A percentile compares a stretch with the other conserved stretches of the same genome.
Evolutionary conservation across 2,888 invertebrate species (phyloP).

Genomic region (Synergus laeviventris): DNA sequence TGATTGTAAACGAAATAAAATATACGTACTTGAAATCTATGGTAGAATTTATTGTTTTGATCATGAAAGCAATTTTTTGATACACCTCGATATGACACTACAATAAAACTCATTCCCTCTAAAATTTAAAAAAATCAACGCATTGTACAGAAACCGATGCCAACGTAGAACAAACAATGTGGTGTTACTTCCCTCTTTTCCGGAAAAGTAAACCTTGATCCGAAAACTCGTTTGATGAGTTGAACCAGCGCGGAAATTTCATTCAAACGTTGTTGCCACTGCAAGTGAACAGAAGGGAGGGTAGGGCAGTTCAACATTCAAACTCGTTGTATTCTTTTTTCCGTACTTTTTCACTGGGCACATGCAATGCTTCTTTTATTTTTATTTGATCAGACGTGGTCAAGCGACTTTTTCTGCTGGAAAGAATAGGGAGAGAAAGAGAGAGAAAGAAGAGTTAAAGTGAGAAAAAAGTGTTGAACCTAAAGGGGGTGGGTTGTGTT

Average conservation of each 20-base stretch:
- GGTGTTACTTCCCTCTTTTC: conserved; percentile 23
- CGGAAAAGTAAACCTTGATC: conserved; percentile 21
- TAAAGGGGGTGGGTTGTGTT: conserved; percentile 40
- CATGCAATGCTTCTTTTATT: conserved; percentile 18
- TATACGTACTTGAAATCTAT: too few species aligned
- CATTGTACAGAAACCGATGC: neutral
- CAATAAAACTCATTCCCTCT: neutral
- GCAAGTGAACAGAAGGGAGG: conserved; percentile 3
- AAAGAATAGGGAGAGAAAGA: conserved; percentile 14
- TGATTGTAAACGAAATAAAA: neutral
- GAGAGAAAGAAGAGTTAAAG: conserved; percentile 41
- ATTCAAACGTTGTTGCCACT: conserved; percentile 18
- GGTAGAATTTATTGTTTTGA: too few species aligned
- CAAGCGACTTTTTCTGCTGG: conserved; percentile 25
- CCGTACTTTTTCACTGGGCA: neutral
- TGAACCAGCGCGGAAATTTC: conserved; percentile 32
- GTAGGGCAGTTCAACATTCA: conserved; percentile 9
- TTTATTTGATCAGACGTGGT: conserved; percentile 23
- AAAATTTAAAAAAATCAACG: neutral
- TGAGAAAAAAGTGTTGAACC: conserved; percentile 49
- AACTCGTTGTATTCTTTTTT: conserved; percentile 22
- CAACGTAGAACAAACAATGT: conserved; percentile 20
- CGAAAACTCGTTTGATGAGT: conserved; percentile 31
- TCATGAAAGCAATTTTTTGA: neutral
- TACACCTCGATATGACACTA: neutral